A percentile compares a stretch with the other conserved stretches of the same genome.
Evolutionary conservation across 1,140 invertebrate genomes (phyloP).

Genomic region (Asbolus verrucosus): DNA sequence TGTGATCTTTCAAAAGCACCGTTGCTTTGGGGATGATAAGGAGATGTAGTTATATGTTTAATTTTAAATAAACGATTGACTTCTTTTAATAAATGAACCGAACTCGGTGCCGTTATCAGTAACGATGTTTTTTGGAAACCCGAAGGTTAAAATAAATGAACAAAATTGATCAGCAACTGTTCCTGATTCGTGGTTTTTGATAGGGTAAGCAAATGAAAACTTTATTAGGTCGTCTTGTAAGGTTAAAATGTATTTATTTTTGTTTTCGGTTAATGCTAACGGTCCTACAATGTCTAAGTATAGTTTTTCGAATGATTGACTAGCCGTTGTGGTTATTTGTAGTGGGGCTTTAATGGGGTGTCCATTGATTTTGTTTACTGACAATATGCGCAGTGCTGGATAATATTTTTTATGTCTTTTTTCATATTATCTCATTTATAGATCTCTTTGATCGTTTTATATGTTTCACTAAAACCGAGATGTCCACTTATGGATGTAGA

Average conservation of each 20-base stretch:
- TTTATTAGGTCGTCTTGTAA: conserved; percentile 59
- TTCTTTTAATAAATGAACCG: conserved; percentile 51
- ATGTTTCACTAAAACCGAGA: not conserved
- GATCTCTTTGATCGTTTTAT: conserved; percentile 55
- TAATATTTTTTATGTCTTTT: conserved; percentile 56
- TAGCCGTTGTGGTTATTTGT: conserved; percentile 57
- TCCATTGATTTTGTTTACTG: conserved; percentile 57
- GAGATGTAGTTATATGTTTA: conserved; percentile 46
- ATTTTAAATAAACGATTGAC: conserved; percentile 54
- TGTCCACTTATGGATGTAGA: not conserved
- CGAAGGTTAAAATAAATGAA: conserved; percentile 56
- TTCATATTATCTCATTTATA: conserved; percentile 59
- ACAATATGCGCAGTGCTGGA: conserved; percentile 56
- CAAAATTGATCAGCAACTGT: conserved; percentile 55
- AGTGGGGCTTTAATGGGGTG: conserved; percentile 53
- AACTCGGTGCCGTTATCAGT: conserved; percentile 62
- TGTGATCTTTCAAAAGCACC: conserved; percentile 56
- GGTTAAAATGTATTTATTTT: conserved; percentile 54
- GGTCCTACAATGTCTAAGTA: conserved; percentile 57
- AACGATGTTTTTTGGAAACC: conserved; percentile 58
- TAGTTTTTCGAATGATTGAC: conserved; percentile 53
- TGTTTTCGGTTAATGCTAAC: conserved; percentile 42
- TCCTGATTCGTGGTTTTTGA: conserved; percentile 58
- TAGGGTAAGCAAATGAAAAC: conserved; percentile 52
- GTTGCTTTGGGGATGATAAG: conserved; percentile 56